Conservation (phyloP, 2,888 invertebrate species). For the Ochropleura leucogaster region DNA sequence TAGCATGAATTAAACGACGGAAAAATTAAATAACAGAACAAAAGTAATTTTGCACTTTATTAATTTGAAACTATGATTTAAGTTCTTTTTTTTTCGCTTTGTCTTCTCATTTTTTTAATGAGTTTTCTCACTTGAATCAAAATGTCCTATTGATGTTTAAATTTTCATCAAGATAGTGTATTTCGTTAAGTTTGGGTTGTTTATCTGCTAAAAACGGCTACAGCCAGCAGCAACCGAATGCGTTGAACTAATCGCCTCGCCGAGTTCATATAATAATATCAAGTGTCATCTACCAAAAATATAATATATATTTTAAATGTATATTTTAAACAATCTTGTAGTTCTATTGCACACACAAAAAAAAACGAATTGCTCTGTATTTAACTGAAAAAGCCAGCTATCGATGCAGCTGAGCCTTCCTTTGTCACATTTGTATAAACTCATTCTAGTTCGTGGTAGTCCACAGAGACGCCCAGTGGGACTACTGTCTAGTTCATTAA, state of each 20-base stretch:
- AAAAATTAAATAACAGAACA: too few relatives aligned
- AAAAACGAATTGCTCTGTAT: not conserved
- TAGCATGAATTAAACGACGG: too few relatives aligned
- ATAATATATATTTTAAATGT: not conserved
- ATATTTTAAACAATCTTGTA: not conserved
- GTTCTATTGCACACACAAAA: not conserved
- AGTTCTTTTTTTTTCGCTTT: too few relatives aligned
- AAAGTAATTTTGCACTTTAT: too few relatives aligned
- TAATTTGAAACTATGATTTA: too few relatives aligned
- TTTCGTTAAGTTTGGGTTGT: not conserved
- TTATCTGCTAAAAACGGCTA: conserved; percentile 16
- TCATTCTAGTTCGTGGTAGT: too few relatives aligned
- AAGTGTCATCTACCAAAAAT: not conserved
- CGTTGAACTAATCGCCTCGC: not conserved
- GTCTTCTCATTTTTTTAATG: too few relatives aligned
- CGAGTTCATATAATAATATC: not conserved
- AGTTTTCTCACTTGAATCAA: not conserved
- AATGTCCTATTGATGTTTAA: not conserved
- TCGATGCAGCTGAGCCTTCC: too few relatives aligned
- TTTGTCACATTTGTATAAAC: too few relatives aligned
- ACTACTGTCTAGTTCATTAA: too few relatives aligned
- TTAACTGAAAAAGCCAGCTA: not conserved
- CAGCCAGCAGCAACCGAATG: not conserved
- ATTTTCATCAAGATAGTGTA: not conserved
- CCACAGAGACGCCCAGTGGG: too few relatives aligned